Conservation (phyloP, 2,797 vertebrate species). For the Eleutherodactylus coqui region DNA sequence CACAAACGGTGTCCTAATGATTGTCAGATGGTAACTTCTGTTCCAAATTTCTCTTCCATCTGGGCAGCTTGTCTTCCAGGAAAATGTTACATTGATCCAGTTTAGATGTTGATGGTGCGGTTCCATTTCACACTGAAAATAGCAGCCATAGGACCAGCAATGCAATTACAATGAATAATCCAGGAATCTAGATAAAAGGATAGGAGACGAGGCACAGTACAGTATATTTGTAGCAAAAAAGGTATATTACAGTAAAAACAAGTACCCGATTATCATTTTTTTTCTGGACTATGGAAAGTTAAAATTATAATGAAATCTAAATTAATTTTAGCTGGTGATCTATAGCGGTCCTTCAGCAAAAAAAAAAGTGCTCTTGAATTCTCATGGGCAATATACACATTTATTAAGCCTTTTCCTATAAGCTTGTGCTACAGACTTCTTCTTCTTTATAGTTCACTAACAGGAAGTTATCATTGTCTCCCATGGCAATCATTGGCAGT, state of each 20-base stretch:
- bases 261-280: not conserved
- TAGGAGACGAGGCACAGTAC: not conserved
- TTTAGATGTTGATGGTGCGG: conserved; percentile 29
- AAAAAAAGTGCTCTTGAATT: too few relatives aligned
- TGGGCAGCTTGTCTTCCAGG: conserved; percentile 55
- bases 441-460: too few relatives aligned
- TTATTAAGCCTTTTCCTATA: too few relatives aligned
- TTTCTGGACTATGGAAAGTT: not conserved
- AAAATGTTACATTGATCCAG: conserved; percentile 40
- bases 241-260: not conserved
- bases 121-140: not conserved
- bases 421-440: too few relatives aligned
- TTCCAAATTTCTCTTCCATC: conserved; percentile 61
- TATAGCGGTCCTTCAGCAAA: too few relatives aligned
- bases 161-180: not conserved
- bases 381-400: too few relatives aligned
- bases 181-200: not conserved
- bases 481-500: too few relatives aligned
- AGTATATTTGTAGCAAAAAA: not conserved
- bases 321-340: too few relatives aligned
- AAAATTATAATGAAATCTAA: too few relatives aligned
- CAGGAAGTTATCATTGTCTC: too few relatives aligned
- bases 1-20: conserved; percentile 58
- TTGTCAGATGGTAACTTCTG: conserved; percentile 62
- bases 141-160: not conserved